phyloP scores from a whole-genome alignment of 37 sponge, comb jelly and placozoan genomes.

The Amphimedon queenslandica region DNA sequence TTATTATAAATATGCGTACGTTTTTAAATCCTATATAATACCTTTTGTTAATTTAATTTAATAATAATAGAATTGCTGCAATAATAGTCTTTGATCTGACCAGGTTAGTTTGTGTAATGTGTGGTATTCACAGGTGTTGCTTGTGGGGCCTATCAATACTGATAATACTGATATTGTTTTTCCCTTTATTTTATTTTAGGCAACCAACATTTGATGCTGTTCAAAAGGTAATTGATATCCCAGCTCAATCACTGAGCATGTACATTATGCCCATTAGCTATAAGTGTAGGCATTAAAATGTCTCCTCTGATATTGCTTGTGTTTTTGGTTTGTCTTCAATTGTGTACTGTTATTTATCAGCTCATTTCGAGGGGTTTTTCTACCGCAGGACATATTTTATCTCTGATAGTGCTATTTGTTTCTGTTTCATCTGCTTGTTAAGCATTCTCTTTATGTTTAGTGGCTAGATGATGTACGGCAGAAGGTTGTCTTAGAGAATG shows the following conservation, averaged over 20 bases:
- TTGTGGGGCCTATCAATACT: not conserved
- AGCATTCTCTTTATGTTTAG: constrained; percentile 46
- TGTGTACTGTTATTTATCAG: too few relatives aligned
- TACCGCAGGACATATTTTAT: too few relatives aligned
- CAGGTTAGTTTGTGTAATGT: constrained; percentile 37
- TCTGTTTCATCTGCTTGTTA: too few relatives aligned
- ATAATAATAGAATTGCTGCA: constrained; percentile 75
- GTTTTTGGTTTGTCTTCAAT: too few relatives aligned
- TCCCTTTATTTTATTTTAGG: constrained; percentile 28
- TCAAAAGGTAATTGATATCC: constrained; percentile 64
- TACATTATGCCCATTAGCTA: too few relatives aligned
- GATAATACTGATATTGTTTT: not conserved
- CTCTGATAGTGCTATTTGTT: too few relatives aligned
- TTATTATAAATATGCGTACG: constrained; percentile 97
- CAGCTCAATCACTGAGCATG: too few relatives aligned
- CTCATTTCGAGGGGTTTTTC: too few relatives aligned
- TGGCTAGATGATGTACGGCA: constrained; percentile 83
- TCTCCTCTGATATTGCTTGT: too few relatives aligned
- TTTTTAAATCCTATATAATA: not conserved
- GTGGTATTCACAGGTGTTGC: not conserved
- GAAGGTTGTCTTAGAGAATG: constrained; percentile 90
- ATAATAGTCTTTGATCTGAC: constrained; percentile 93
- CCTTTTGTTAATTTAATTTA: not conserved
- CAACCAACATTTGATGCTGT: constrained; percentile 85
- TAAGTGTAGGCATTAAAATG: too few relatives aligned